Conservation (phyloP, 2,888 invertebrate species). For the Octodonta nipae region DNA sequence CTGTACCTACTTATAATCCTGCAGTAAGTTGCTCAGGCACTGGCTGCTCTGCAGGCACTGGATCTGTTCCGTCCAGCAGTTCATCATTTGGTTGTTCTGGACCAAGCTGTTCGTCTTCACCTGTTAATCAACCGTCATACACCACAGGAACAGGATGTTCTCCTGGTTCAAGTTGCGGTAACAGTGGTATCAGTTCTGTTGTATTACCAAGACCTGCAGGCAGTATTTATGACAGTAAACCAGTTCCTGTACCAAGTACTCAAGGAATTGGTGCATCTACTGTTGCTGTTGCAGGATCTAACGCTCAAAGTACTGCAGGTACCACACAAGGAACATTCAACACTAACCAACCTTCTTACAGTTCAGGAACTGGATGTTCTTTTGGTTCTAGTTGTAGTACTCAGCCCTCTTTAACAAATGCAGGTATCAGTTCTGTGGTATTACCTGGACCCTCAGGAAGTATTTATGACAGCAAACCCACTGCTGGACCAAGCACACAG, state of each 20-base stretch:
- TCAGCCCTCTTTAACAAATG: not conserved
- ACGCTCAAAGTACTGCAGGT: constrained; percentile 1
- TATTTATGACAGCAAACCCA: constrained; percentile 16
- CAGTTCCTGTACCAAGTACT: constrained; percentile 3
- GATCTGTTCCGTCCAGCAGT: no score
- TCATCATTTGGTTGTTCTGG: no score
- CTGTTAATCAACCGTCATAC: not conserved
- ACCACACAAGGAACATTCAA: no score
- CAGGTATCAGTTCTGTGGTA: not conserved
- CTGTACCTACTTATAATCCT: not conserved
- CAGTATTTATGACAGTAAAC: constrained; percentile 6
- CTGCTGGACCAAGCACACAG: not conserved
- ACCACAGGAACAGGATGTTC: not conserved
- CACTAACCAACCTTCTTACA: not conserved
- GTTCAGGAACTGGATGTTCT: not conserved
- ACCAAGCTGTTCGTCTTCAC: not conserved
- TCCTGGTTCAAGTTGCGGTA: not conserved
- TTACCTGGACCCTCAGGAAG: constrained; percentile 11
- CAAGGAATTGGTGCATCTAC: not conserved
- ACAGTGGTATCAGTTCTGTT: not conserved
- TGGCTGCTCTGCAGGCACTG: not conserved
- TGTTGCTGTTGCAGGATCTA: not conserved
- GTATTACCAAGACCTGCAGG: constrained; percentile 5
- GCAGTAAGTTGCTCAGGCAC: not conserved
- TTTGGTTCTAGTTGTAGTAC: not conserved